These are phyloP conservation scores for Scatophagus argus DNA, from an alignment of 2,113 vertebrate species.

Conservation along the genomic window DNA sequence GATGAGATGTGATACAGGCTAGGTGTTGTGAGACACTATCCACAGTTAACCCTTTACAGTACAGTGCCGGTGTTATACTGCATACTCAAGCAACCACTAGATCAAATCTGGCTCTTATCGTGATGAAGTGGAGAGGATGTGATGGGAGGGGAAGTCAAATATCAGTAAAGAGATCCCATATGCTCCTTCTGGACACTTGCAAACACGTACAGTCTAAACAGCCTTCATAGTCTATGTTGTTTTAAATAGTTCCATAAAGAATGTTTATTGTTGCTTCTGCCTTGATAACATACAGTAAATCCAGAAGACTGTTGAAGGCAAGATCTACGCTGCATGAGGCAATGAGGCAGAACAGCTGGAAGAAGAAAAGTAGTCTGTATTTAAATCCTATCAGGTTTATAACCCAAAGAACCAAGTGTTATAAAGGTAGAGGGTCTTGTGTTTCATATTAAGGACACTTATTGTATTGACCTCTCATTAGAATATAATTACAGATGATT, in stretches of 20 bases:
- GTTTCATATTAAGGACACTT: background rate
- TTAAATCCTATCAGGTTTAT: background rate
- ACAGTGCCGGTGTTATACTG: background rate
- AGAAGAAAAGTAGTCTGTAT: background rate
- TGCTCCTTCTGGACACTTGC: constrained; percentile 19
- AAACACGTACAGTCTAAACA: constrained; percentile 24
- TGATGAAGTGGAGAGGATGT: background rate
- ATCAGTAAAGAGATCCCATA: background rate
- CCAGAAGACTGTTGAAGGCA: constrained; percentile 7
- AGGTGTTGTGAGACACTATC: constrained; percentile 44
- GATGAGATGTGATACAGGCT: background rate
- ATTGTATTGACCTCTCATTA: background rate
- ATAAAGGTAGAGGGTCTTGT: background rate
- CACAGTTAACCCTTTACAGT: background rate
- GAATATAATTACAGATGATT: no score
- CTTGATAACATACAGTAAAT: constrained; percentile 23
- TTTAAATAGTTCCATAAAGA: constrained; percentile 36
- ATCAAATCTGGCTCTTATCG: background rate
- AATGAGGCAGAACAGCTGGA: constrained; percentile 33
- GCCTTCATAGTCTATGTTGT: constrained; percentile 8
- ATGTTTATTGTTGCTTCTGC: constrained; percentile 20
- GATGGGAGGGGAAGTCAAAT: background rate
- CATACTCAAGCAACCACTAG: constrained; percentile 15
- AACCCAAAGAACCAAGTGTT: background rate
- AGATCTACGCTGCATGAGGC: constrained; percentile 4